These are phyloP conservation scores for Tenthredo mesomela DNA, from an alignment of 2,888 invertebrate genomes.

Conservation along the genomic window DNA sequence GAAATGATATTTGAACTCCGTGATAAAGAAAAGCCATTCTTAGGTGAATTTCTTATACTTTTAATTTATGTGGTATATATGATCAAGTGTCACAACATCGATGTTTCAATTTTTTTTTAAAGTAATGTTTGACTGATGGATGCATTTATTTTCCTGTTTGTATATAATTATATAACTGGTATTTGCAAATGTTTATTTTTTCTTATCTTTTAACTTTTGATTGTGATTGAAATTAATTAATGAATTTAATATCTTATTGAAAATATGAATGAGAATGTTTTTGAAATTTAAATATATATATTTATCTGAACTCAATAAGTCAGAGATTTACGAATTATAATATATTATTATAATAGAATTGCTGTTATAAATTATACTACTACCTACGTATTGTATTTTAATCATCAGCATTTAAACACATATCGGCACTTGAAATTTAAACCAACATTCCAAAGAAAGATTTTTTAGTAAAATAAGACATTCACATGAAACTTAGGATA, in stretches of 20 bases:
- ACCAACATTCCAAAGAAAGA: conserved; percentile 41
- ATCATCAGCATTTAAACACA: conserved; percentile 41
- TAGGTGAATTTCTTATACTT: conserved; percentile 21
- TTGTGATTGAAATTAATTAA: neutral
- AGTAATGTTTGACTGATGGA: conserved; percentile 10
- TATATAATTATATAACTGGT: conserved; percentile 33
- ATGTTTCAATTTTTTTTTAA: conserved; percentile 30
- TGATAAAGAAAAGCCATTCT: conserved; percentile 11
- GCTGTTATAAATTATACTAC: conserved; percentile 44
- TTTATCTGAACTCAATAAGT: conserved; percentile 25
- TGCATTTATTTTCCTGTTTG: conserved; percentile 32
- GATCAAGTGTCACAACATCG: conserved; percentile 14
- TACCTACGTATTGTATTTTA: conserved; percentile 31
- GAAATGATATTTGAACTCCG: conserved; percentile 40
- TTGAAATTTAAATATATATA: conserved; percentile 29
- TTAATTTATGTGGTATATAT: conserved; percentile 31
- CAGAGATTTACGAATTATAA: conserved; percentile 6
- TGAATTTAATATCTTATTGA: conserved; percentile 15
- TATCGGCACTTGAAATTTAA: conserved; percentile 40
- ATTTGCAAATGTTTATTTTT: neutral
- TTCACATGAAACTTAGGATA: conserved; percentile 37
- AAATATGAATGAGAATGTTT: conserved; percentile 20
- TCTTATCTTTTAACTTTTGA: neutral
- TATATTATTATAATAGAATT: conserved; percentile 46
- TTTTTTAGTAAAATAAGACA: conserved; percentile 6